Evolutionary conservation across 1,140 invertebrate genomes (phyloP), one percentile per base, ranked within the genome.

Genomic region (Globodera rostochiensis): DNA sequence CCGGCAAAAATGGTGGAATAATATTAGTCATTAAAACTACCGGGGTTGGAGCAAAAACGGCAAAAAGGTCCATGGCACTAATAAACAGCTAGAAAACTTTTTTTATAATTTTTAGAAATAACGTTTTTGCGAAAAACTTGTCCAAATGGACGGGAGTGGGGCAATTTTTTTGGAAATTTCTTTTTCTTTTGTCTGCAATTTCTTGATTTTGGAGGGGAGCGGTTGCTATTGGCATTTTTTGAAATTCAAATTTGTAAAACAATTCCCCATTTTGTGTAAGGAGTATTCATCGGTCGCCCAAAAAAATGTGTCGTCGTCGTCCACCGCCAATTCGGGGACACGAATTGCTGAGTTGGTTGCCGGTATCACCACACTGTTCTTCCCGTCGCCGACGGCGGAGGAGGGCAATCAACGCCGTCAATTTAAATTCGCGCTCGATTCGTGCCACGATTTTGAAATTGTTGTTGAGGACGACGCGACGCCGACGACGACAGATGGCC

Each of bases 381-480:
- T 80, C 36, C 60, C 64, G n/a, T 5, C 5, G 50, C 19, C 36
- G 11, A 45, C 36, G 49, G 50, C 73, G 15, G 77, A 82, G 45
- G 25, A 1, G 5, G 5, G 57, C 11, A 15, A 64, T 19, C 5
- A 64, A 19, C 19, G 57, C 57, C 57, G 15, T 6, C 11, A 64
- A 21, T 76, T 57, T 47, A 45, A 6, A 21, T 79, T 80, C 74
- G 46, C 67, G 21, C 49, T 81, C 47, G 19, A 45, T 8, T 82
- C 81, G 25, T 82, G 81, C 70, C 66, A 82, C 64, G 70, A 82
- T 47, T 81, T 82, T 21, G 74, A 80, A 15, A 66, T 80, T 66
- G 70, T 71, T 25, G 69, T 71, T 71, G 69, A 70, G 11, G 9
- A 21, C 36, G 46, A 36, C 46, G 25, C n/a, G 36, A 71, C 13